Evolutionary conservation across 2,113 vertebrate genomes (phyloP), one percentile per base, ranked within the genome.

Genomic region (Cryptomyrus ogoouensis): DNA sequence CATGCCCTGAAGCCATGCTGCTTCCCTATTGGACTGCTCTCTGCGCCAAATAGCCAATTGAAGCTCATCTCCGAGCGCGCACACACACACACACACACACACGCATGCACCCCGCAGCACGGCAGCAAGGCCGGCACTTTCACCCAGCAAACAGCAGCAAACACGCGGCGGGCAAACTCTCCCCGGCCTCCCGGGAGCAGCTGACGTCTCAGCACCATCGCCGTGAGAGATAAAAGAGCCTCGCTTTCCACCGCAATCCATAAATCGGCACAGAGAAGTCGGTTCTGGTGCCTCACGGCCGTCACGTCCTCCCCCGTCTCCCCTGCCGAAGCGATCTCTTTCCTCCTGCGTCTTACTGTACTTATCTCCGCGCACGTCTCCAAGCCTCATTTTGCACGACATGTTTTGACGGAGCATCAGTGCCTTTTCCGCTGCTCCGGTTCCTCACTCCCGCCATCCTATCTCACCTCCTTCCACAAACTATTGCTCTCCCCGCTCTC

Each of bases 181-280:
- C 87, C 83, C 70, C 7, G 89, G 89, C 87, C 88, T 88, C 80
- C 42, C 19, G 90, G 85, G 91, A 91, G 15, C n/a, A n/a, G 47
- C 49, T 85, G 87, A 90, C 85, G 89, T 91, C 92, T 93, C 88
- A 91, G 53, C 84, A 12, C 62, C 58, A 3, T 6, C 19, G 13
- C 42, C n/a, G 39, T 15, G 46, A 89, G 62, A 58, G 31, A 83
- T 52, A 50, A 53, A 50, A 17, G 86, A 49, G 86, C 15, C 86
- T 24, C 21, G 39, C 10, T 39, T 89, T 88, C 91, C 19, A 4
- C 87, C 91, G 84, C 84, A 17, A 6, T 83, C 88, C 93, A 77
- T 52, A 53, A 90, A 90, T 89, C 88, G 47, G 91, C 93, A 90
- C 47, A 91, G 91, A 88, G 90, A 92, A 91, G 92, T 92, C 90